Conservation (phyloP, 2,888 invertebrate genomes). For the Rhodophaea formosa region DNA sequence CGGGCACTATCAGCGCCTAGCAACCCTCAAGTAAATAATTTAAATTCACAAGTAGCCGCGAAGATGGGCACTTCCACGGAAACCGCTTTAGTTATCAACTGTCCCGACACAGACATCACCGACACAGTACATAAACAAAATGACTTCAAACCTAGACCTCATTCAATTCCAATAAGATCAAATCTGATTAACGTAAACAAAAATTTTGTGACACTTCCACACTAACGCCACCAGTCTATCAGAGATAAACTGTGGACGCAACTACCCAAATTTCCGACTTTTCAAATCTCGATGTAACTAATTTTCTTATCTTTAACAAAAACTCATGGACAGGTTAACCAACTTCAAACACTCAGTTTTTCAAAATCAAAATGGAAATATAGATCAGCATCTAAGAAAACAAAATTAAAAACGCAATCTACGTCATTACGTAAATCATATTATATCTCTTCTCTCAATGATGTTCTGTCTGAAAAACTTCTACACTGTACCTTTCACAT, state of each 20-base stretch:
- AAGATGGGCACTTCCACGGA: background rate
- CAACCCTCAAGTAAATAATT: background rate
- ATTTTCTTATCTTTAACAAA: background rate
- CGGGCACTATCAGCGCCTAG: background rate
- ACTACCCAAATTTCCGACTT: background rate
- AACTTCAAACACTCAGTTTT: constrained; percentile 25
- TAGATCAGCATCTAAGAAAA: constrained; percentile 15
- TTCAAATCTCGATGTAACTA: background rate
- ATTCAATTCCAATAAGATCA: background rate
- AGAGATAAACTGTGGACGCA: background rate
- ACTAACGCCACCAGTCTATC: background rate
- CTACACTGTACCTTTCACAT: constrained; percentile 33
- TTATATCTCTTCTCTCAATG: constrained; percentile 33
- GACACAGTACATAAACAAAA: background rate
- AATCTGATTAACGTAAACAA: background rate
- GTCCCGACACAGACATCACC: background rate
- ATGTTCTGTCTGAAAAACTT: constrained; percentile 34
- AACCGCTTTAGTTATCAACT: background rate
- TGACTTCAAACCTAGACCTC: background rate
- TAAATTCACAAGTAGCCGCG: background rate
- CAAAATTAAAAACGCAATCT: constrained; percentile 25
- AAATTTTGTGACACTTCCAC: background rate
- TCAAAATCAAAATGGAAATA: constrained; percentile 17
- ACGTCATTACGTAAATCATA: constrained; percentile 22
- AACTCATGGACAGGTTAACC: constrained; percentile 27